Conservation (phyloP, 2,113 vertebrate species). For the Mastomys coucha region DNA sequence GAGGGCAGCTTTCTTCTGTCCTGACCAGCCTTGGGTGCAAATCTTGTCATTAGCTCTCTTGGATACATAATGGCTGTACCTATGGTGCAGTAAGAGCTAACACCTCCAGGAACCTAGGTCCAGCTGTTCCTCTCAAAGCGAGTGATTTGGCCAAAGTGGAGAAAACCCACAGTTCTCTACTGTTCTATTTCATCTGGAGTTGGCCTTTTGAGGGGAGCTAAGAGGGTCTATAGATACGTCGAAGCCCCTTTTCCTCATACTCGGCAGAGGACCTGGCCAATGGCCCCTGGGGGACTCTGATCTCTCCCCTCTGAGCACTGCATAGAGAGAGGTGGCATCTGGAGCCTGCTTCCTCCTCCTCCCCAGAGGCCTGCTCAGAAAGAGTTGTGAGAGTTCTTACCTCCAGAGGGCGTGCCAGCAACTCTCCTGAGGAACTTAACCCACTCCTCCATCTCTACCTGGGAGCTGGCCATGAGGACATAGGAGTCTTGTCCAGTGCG, state of each 20-base stretch:
- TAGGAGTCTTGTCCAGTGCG: slow-evolving; percentile 88
- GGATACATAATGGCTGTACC: neutral
- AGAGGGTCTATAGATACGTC: neutral
- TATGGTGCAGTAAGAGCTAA: neutral
- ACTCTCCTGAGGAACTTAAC: slow-evolving; percentile 92
- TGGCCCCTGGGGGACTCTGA: neutral
- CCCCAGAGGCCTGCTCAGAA: neutral
- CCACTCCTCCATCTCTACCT: slow-evolving; percentile 97
- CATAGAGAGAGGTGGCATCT: neutral
- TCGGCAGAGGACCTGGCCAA: neutral
- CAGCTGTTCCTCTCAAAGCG: neutral
- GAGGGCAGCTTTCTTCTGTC: neutral
- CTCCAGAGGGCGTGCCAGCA: slow-evolving; percentile 91
- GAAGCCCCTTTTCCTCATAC: neutral
- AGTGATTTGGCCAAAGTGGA: neutral
- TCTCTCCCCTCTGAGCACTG: neutral
- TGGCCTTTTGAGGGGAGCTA: neutral
- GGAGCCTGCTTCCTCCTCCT: neutral
- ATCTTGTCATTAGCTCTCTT: neutral
- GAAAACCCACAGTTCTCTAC: neutral
- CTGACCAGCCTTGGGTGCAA: neutral
- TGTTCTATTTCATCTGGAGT: neutral
- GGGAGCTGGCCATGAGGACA: slow-evolving; percentile 95
- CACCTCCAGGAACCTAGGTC: neutral
- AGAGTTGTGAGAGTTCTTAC: slow-evolving; percentile 83